Evolutionary conservation across 2,888 invertebrate species (phyloP).

Genomic region (Argyresthia albistria): DNA sequence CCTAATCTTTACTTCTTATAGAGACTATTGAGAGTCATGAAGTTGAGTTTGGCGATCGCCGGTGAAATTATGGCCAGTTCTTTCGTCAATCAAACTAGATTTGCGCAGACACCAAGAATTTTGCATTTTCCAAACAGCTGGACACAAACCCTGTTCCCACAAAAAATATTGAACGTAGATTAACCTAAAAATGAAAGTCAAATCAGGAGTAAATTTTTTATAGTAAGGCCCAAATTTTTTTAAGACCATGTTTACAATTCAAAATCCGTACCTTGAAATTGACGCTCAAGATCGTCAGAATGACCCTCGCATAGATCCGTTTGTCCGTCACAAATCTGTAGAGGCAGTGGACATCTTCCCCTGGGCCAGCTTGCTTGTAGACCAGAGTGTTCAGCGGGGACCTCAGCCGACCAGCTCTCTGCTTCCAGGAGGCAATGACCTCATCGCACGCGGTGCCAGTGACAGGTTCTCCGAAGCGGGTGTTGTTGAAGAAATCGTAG

Average conservation of each 20-base stretch:
- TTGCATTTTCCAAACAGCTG: too few species aligned
- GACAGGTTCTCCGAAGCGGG: slow-evolving; percentile 87
- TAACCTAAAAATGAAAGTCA: too few species aligned
- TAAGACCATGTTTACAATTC: background rate
- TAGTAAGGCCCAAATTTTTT: too few species aligned
- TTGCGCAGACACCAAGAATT: too few species aligned
- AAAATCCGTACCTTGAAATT: slow-evolving; percentile 77
- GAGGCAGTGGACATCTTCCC: slow-evolving; percentile 83
- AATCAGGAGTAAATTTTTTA: too few species aligned
- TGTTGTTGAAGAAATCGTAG: slow-evolving; percentile 94
- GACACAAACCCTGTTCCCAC: too few species aligned
- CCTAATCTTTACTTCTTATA: too few species aligned
- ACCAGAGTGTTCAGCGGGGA: slow-evolving; percentile 91
- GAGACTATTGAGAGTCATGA: too few species aligned
- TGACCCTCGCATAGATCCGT: slow-evolving; percentile 84
- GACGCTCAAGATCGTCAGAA: slow-evolving; percentile 83
- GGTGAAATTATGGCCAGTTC: too few species aligned
- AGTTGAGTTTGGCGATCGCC: too few species aligned
- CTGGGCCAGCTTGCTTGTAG: slow-evolving; percentile 83
- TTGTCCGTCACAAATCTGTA: slow-evolving; percentile 89
- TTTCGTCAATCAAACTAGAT: too few species aligned
- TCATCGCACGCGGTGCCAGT: slow-evolving; percentile 89
- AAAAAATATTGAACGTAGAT: too few species aligned
- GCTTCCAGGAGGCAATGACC: slow-evolving; percentile 88
- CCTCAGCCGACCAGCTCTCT: slow-evolving; percentile 80